Evolutionary conservation across 2,888 invertebrate species (phyloP).

Genomic region (Dione juno): DNA sequence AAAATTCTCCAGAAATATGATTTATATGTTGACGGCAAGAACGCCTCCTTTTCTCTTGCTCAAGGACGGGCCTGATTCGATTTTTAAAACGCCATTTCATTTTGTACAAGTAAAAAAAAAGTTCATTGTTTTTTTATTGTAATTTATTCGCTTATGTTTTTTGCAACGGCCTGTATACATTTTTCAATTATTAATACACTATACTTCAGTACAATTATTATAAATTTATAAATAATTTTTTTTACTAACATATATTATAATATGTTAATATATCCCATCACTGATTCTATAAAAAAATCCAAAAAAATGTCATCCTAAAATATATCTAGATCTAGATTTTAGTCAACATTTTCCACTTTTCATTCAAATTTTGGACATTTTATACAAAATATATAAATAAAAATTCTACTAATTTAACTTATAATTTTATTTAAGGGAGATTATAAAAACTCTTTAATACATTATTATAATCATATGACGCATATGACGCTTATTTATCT

Average conservation of each 20-base stretch:
- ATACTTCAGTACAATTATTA: not conserved
- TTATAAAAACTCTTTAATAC: not conserved
- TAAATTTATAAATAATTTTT: not conserved
- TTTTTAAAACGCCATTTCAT: constrained; percentile 74
- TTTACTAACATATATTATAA: no score
- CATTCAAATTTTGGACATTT: no score
- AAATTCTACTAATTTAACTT: no score
- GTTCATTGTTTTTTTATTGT: constrained; percentile 52
- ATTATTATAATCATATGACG: not conserved
- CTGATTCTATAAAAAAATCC: no score
- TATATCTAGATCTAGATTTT: no score
- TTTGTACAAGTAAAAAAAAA: constrained; percentile 42
- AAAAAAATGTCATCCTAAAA: no score
- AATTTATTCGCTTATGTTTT: constrained; percentile 39
- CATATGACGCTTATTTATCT: not conserved
- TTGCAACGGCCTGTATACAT: constrained; percentile 25
- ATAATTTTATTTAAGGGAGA: no score
- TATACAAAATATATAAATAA: no score
- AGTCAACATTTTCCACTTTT: no score
- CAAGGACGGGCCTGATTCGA: constrained; percentile 83
- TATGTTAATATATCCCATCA: no score
- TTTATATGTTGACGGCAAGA: constrained; percentile 83
- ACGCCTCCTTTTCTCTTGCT: constrained; percentile 72
- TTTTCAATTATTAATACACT: not conserved
- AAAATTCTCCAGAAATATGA: constrained; percentile 84